Conservation (phyloP, 2,113 vertebrate genomes). For the Vicugna pacos region DNA sequence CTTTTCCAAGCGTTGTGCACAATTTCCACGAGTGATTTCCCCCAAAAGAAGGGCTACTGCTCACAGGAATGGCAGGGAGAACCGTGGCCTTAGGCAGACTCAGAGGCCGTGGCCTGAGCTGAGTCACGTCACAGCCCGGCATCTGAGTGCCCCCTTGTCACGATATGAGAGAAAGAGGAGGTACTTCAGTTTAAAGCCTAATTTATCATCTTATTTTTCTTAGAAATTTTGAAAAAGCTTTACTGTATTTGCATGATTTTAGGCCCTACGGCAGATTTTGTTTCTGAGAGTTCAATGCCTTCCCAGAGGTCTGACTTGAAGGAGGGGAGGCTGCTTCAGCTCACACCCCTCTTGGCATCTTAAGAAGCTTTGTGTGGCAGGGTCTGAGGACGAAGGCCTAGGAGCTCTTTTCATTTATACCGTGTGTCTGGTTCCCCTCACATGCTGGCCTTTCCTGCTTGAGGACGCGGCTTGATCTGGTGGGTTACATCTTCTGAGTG, state of each 20-base stretch:
- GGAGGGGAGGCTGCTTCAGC: not conserved
- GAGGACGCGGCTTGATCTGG: not conserved
- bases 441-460: not conserved
- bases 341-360: not conserved
- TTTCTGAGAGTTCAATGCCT: conserved; percentile 13
- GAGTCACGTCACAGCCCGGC: not conserved
- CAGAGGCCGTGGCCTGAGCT: not conserved
- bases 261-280: not conserved
- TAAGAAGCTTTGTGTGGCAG: not conserved
- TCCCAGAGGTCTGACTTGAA: not conserved
- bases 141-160: not conserved
- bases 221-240: conserved; percentile 31
- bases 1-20: not conserved
- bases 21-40: not conserved
- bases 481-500: not conserved
- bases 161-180: not conserved
- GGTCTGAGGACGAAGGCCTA: not conserved
- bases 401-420: not conserved
- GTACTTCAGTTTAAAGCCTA: not conserved
- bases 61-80: not conserved
- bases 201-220: not conserved
- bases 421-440: not conserved
- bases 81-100: not conserved
- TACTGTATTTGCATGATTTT: conserved; percentile 25
- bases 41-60: not conserved